Percentiles rank a stretch among this genome's conserved stretches.
Conservation (phyloP, 2,888 invertebrate species). For the Drosophila anceps region DNA sequence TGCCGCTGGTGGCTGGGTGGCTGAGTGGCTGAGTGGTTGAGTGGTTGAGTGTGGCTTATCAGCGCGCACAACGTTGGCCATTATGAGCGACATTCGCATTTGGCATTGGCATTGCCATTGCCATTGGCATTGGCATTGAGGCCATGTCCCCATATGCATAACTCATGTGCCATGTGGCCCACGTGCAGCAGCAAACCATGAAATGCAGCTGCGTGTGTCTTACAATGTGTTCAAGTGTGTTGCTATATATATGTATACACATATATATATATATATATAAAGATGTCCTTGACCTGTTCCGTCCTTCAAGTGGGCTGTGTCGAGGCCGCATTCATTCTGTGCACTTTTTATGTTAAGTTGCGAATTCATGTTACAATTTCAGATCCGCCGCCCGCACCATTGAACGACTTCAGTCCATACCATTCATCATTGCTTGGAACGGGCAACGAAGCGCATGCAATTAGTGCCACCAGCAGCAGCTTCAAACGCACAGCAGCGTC, state of each 20-base stretch:
- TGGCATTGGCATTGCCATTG: conserved; percentile 54
- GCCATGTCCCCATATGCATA: conserved; percentile 42
- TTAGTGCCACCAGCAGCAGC: conserved; percentile 7
- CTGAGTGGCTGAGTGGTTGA: neutral
- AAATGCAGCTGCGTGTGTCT: conserved; percentile 29
- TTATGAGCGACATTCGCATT: conserved; percentile 38
- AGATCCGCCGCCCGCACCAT: neutral
- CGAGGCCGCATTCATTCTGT: conserved; percentile 22
- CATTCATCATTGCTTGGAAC: neutral
- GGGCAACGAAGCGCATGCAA: conserved; percentile 9
- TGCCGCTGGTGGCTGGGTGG: neutral
- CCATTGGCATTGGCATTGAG: conserved; percentile 58
- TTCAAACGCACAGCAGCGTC: neutral
- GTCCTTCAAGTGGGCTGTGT: conserved; percentile 18
- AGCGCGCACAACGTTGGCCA: conserved; percentile 32
- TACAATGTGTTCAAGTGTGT: conserved; percentile 12
- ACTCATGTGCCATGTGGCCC: conserved; percentile 49
- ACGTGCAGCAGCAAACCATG: conserved; percentile 21
- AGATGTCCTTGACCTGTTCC: conserved; percentile 28
- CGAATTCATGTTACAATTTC: conserved; percentile 13
- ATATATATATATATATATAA: neutral
- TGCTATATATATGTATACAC: neutral
- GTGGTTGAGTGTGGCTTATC: conserved; percentile 9
- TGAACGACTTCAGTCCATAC: neutral
- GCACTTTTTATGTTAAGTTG: conserved; percentile 21